A percentile compares a stretch with the other conserved stretches of the same genome.
Evolutionary conservation across 2,888 invertebrate genomes (phyloP).

Genomic region (Cheiracanthium punctorium): DNA sequence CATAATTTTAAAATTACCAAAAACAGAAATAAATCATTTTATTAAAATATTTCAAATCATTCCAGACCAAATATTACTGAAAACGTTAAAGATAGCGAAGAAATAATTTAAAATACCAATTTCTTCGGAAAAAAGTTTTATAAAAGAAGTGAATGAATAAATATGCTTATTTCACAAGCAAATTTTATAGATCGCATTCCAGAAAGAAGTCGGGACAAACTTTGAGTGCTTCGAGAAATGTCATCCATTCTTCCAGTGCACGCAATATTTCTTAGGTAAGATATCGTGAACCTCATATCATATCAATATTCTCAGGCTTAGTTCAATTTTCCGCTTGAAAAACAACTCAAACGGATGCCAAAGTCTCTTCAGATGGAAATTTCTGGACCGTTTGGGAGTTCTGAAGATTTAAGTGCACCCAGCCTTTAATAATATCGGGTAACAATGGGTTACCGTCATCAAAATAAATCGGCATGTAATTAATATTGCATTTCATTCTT

Average conservation of each 20-base stretch:
- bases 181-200: too few species aligned
- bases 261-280: not conserved
- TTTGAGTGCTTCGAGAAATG: too few species aligned
- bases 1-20: too few species aligned
- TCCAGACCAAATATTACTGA: too few species aligned
- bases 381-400: not conserved
- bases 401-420: not conserved
- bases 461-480: not conserved
- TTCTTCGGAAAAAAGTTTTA: too few species aligned
- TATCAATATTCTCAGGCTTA: not conserved
- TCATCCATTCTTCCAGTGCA: not conserved
- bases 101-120: too few species aligned
- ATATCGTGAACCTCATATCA: not conserved
- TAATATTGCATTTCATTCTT: not conserved
- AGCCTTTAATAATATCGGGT: not conserved
- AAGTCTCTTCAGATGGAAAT: conserved; percentile 1
- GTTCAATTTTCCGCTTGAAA: conserved; percentile 7
- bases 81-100: too few species aligned
- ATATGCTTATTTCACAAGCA: too few species aligned
- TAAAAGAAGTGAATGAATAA: too few species aligned
- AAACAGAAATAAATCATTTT: too few species aligned
- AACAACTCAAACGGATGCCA: not conserved
- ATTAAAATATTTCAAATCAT: too few species aligned
- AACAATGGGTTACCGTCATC: not conserved
- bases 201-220: too few species aligned